Percentiles rank a stretch among this genome's conserved stretches.
phyloP scores from a whole-genome alignment of 2,797 vertebrate genomes.

The Propithecus perrieri region DNA sequence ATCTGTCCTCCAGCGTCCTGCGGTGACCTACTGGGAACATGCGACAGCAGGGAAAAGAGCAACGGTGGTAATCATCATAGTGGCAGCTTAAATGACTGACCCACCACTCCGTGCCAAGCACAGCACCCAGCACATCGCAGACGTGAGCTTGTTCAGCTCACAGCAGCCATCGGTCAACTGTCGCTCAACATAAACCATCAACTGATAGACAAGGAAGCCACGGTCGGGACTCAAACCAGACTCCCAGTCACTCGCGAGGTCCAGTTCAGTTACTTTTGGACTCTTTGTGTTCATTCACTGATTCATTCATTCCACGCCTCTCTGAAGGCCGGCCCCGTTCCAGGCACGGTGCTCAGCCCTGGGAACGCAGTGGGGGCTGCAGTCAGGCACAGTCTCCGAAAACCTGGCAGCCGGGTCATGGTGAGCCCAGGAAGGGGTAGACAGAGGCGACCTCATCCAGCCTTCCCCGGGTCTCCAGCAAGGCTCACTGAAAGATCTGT shows the following conservation, averaged over 20 bases:
- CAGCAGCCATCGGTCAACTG: background rate
- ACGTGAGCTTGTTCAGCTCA: background rate
- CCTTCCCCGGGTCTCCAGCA: background rate
- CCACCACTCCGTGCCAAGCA: background rate
- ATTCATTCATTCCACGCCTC: background rate
- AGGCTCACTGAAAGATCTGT: background rate
- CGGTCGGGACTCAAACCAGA: background rate
- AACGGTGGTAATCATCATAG: background rate
- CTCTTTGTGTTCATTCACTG: background rate
- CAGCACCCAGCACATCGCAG: background rate
- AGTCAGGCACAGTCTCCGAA: background rate
- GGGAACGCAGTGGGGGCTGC: background rate
- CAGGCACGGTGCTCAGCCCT: background rate
- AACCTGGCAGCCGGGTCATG: background rate
- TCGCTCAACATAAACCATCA: background rate
- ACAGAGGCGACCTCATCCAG: background rate
- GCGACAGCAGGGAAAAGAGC: background rate
- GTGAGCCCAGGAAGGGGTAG: accelerated
- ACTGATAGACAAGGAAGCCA: background rate
- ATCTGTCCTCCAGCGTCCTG: background rate
- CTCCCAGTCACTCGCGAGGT: too few relatives aligned
- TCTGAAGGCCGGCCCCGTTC: background rate
- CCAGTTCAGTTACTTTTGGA: background rate
- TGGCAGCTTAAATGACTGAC: background rate
- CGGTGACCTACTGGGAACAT: background rate